Conservation (phyloP, 2,888 invertebrate genomes). For the Clusia tigrina region DNA sequence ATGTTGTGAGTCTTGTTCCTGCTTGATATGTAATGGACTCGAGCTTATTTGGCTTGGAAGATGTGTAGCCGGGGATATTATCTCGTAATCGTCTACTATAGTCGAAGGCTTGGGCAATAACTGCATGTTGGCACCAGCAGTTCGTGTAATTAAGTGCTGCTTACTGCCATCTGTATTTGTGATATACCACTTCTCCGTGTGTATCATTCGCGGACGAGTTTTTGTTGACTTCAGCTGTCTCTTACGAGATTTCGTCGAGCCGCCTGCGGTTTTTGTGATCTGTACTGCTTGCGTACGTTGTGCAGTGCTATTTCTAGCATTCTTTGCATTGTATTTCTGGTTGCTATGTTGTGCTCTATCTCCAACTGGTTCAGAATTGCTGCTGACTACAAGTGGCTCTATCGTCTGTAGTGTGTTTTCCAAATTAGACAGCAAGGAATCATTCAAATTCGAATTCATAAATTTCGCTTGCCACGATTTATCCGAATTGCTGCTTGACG, state of each 20-base stretch:
- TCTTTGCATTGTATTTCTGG: conserved; percentile 43
- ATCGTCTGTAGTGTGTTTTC: conserved; percentile 66
- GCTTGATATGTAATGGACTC: conserved; percentile 57
- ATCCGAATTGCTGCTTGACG: conserved; percentile 47
- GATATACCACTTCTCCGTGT: conserved; percentile 73
- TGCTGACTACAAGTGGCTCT: conserved; percentile 59
- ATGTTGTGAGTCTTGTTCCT: conserved; percentile 47
- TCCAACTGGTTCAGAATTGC: conserved; percentile 36
- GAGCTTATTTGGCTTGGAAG: conserved; percentile 60
- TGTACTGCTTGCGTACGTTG: conserved; percentile 37
- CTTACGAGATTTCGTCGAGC: conserved; percentile 41
- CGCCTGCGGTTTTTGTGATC: conserved; percentile 11
- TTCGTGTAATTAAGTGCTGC: conserved; percentile 69
- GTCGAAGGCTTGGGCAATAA: conserved; percentile 37
- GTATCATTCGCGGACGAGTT: conserved; percentile 78
- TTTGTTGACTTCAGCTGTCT: conserved; percentile 24
- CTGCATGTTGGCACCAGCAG: conserved; percentile 55
- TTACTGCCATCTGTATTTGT: conserved; percentile 66
- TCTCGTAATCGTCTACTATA: conserved; percentile 60
- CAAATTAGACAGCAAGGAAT: conserved; percentile 65
- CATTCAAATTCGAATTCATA: conserved; percentile 48
- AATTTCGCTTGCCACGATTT: conserved; percentile 58
- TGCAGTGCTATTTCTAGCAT: conserved; percentile 38
- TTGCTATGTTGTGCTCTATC: conserved; percentile 12
- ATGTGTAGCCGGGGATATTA: conserved; percentile 56